A percentile compares a stretch with the other conserved stretches of the same genome.
Evolutionary conservation across 2,797 vertebrate species (phyloP).

Genomic region (Tolypeutes matacus): DNA sequence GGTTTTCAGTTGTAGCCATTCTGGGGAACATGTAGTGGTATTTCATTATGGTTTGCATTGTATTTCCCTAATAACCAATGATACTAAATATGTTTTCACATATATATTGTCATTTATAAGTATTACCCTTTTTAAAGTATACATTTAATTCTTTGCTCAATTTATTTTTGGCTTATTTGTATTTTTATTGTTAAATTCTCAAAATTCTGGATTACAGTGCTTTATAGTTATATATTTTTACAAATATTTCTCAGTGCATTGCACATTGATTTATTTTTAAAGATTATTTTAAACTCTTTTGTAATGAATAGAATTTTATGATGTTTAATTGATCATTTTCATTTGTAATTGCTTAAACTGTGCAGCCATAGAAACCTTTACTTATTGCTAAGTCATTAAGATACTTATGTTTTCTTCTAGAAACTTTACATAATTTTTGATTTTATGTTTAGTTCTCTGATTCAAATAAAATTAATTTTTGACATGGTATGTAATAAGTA

Average conservation of each 20-base stretch:
- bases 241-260: background rate
- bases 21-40: rapidly evolving
- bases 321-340: background rate
- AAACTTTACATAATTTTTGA: background rate
- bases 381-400: background rate
- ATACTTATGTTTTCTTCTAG: background rate
- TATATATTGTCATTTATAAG: background rate
- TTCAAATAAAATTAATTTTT: background rate
- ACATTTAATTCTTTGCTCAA: background rate
- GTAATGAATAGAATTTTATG: background rate
- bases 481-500: background rate
- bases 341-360: background rate
- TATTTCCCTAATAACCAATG: background rate
- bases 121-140: background rate
- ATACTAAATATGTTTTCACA: background rate
- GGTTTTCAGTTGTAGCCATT: background rate
- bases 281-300: background rate
- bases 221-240: background rate
- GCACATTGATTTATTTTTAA: background rate
- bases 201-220: background rate
- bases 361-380: background rate
- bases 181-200: background rate
- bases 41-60: background rate
- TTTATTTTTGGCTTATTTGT: background rate
- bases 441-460: background rate